A percentile compares a stretch with the other conserved stretches of the same genome.
phyloP scores from a whole-genome alignment of 1,140 invertebrate species.

The Aleiodes sp. region DNA sequence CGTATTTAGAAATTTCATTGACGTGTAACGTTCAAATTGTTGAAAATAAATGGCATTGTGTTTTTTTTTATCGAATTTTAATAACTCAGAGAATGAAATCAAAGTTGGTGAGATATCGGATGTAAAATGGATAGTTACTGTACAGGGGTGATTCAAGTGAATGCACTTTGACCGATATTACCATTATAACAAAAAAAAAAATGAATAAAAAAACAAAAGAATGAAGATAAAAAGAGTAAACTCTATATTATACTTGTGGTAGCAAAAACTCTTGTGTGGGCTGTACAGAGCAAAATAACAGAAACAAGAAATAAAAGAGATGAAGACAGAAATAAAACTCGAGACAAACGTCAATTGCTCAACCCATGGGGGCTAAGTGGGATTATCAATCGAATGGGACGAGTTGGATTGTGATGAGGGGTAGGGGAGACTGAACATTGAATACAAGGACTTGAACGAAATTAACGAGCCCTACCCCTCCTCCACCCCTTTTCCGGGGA shows the following conservation, averaged over 20 bases:
- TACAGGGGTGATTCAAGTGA: neutral
- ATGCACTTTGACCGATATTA: neutral
- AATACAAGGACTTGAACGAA: slow-evolving; percentile 40
- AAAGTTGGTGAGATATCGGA: neutral
- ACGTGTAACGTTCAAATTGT: too few species aligned
- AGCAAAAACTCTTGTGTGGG: neutral
- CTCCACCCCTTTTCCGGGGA: too few species aligned
- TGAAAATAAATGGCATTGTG: too few species aligned
- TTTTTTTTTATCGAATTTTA: too few species aligned
- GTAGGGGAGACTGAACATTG: neutral
- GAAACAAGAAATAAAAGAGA: slow-evolving; percentile 2
- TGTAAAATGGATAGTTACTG: neutral
- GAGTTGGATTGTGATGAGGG: slow-evolving; percentile 6
- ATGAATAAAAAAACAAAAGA: neutral
- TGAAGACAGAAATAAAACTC: neutral
- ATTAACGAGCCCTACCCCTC: slow-evolving; percentile 38
- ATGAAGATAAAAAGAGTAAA: neutral
- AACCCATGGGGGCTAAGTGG: neutral
- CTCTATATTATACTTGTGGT: neutral
- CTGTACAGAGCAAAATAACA: neutral
- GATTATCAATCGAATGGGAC: slow-evolving; percentile 21
- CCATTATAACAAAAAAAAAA: neutral
- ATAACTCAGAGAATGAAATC: neutral
- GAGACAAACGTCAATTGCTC: slow-evolving; percentile 13
- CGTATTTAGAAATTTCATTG: too few species aligned